Conservation (phyloP, 2,888 invertebrate species). For the Tuta absoluta region DNA sequence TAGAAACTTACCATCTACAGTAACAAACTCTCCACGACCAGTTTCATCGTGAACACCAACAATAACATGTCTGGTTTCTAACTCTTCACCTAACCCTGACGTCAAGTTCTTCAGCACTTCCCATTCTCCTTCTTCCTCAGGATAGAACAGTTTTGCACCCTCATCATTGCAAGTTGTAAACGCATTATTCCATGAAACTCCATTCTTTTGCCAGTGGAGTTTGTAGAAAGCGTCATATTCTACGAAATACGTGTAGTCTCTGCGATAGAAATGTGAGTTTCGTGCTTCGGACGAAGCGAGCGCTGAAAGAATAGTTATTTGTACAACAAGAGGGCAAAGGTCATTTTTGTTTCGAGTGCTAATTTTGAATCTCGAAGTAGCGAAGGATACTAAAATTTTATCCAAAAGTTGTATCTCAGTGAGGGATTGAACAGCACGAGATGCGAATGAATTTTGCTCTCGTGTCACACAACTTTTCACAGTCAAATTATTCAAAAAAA, state of each 20-base stretch:
- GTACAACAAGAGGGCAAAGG: no score
- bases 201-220: conserved; percentile 44
- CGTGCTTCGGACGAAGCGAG: background rate
- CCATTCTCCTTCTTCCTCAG: conserved; percentile 46
- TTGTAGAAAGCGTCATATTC: conserved; percentile 54
- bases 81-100: conserved; percentile 29
- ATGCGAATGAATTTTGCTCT: no score
- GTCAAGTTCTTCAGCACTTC: conserved; percentile 42
- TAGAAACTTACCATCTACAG: conserved; percentile 56
- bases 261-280: conserved; percentile 43
- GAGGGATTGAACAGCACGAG: no score
- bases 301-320: background rate
- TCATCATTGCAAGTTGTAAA: conserved; percentile 51
- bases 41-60: conserved; percentile 51
- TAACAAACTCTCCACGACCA: conserved; percentile 47
- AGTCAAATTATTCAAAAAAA: no score
- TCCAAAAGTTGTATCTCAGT: no score
- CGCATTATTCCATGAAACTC: conserved; percentile 41
- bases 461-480: no score
- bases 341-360: no score
- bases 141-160: conserved; percentile 52
- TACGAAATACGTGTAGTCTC: conserved; percentile 49
- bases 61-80: conserved; percentile 44
- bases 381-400: no score
- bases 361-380: no score